Conservation (phyloP, 2,888 invertebrate species). For the Tetragonisca angustula region DNA sequence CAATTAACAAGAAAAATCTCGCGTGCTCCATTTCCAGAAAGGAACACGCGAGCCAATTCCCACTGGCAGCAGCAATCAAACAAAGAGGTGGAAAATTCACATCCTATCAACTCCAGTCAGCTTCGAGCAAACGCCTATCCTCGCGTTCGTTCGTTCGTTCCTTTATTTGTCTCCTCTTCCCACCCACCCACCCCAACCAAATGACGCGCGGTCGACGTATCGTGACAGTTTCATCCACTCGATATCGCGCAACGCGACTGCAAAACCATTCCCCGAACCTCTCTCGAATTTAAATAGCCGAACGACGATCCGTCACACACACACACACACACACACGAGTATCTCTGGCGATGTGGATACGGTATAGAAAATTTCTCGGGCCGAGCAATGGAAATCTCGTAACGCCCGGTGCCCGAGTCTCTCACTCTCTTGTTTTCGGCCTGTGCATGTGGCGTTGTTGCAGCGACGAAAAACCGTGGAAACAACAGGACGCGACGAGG, state of each 20-base stretch:
- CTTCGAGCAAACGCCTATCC: background rate
- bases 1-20: too few relatives aligned
- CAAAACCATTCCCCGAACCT: constrained; percentile 26
- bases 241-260: constrained; percentile 35
- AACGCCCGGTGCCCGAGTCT: background rate
- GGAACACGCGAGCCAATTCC: background rate
- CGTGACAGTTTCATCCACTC: constrained; percentile 66
- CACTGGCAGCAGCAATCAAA: background rate
- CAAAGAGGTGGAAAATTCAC: background rate
- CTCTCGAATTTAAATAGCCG: constrained; percentile 67
- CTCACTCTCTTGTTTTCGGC: too few relatives aligned
- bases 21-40: background rate
- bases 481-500: constrained; percentile 43
- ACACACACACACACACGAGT: background rate
- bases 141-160: background rate
- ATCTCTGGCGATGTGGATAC: constrained; percentile 48
- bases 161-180: background rate
- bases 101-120: background rate
- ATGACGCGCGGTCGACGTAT: constrained; percentile 39
- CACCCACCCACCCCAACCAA: background rate
- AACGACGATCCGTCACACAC: constrained; percentile 63
- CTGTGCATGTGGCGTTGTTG: too few relatives aligned
- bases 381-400: constrained; percentile 62
- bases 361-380: constrained; percentile 60
- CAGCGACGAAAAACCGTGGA: constrained; percentile 66